Base-by-base conservation (phyloP, 2,888 invertebrate genomes). In the Erynnis tages region DNA sequence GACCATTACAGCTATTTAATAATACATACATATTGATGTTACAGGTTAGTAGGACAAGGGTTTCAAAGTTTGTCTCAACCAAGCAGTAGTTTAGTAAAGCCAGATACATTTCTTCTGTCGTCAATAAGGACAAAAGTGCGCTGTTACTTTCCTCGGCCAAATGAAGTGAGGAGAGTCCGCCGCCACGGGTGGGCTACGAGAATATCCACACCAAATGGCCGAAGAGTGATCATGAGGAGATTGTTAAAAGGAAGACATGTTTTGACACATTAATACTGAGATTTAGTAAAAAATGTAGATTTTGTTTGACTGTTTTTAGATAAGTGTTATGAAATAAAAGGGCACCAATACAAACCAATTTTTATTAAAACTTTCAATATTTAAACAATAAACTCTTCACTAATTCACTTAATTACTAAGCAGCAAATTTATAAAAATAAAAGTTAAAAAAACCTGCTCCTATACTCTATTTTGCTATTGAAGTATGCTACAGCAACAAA, bases 121-220 rank as follows among this genome's bases (percentile, higher is more conserved):
- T 69, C 79, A 4, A 69, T 88, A 27, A 75, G 89, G 63, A 88
- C 78, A 1, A 89, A 91, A 62, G 90, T 94, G 0, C 90, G 94
- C 37, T 90, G 91, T 65, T 91, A 95, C 66, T 96, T 96, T 65
- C 95, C 95, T 0, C 90, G 93, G 35, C 94, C 96, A 0, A 93
- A 91, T 45, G 96, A 96, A 84, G 90, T 91, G 0, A 92, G 90
- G 65, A 90, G 96, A 63, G 90, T 95, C 1, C 92, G 92, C 30
- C 90, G 91, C 5, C 94, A 94, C 59, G 95, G 96, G 0, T 96
- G 92, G 92, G 79, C 90, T 4, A 77, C 90, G 0, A 91, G 95
- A 55, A 93, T 96, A 89, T 91, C 93, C 0, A 95, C 95, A 0
- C 85, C 87, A 0, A 85, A 71, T 35, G 96, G 96, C 2, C 91